Evolutionary conservation across 1,140 invertebrate species (phyloP).

Genomic region (Bilobella aurantiaca): DNA sequence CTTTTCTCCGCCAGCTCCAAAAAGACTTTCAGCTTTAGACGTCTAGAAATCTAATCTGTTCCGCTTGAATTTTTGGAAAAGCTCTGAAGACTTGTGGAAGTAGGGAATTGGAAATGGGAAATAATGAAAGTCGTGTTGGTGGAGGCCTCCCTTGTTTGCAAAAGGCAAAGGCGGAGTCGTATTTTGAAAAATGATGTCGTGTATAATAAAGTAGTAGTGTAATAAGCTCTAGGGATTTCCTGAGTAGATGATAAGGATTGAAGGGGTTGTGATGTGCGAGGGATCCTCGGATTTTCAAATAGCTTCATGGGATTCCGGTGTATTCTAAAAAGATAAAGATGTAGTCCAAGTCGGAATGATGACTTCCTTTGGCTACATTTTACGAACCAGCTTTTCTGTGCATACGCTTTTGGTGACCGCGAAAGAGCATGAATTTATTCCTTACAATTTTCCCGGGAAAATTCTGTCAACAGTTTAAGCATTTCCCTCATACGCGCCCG

Average conservation of each 20-base stretch:
- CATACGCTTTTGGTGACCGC: not conserved
- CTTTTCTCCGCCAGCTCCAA: not conserved
- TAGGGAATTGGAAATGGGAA: too few relatives aligned
- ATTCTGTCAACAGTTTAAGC: constrained; percentile 12
- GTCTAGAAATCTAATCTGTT: not conserved
- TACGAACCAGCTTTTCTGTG: not conserved
- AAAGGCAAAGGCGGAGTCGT: not conserved
- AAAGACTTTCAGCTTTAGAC: not conserved
- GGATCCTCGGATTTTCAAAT: not conserved
- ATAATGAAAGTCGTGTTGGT: too few relatives aligned
- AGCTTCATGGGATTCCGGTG: not conserved
- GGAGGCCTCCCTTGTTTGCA: not conserved
- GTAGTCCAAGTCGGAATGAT: too few relatives aligned
- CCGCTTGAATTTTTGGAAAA: too few relatives aligned
- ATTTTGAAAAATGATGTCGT: constrained; percentile 4
- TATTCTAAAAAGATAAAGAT: too few relatives aligned
- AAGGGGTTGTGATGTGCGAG: not conserved
- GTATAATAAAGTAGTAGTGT: constrained; percentile 8
- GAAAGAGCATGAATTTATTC: not conserved
- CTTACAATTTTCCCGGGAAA: not conserved
- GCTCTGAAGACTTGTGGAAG: too few relatives aligned
- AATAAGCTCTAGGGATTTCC: constrained; percentile 9
- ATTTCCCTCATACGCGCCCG: not conserved
- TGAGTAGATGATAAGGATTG: constrained; percentile 15
- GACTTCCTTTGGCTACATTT: not conserved